Base-by-base conservation (phyloP, 2,888 invertebrate species). In the Spialia ferax region DNA sequence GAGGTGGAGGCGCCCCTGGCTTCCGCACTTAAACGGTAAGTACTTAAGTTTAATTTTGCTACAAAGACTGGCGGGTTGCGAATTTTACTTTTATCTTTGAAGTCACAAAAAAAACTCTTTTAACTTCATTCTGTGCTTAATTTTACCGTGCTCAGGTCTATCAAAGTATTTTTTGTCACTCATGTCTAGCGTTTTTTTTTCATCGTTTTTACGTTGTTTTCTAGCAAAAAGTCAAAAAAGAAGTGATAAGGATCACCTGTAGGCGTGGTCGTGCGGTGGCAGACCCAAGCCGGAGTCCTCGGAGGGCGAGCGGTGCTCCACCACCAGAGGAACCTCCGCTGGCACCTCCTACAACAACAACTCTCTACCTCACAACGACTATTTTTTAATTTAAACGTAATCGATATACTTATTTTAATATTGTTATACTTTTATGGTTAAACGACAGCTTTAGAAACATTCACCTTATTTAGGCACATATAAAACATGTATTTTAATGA, bases 211-310 rank as follows among this genome's bases (percentile, higher is more conserved):
- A 32, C 20, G 11, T 8, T 8, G 35, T 63, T 50, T 57, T 65
- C 65, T 66, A 60, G 65, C 80, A 73, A 76, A 70, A 75, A 75
- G 73, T 76, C 79, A 78, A 80, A 78, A 60, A 29, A 59, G 38
- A 35, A 66, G 18, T 42, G 59, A 20, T 66, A 29, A 42, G 42
- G 59, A 83, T 89, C 91, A 96, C 96, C 96, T 96, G 95, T 95
- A 95, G 86, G 94, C 91, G 83, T 95, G 95, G 92, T 96, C 96
- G 83, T 95, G 95, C 88, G 96, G 95, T 88, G 97, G 97, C 94
- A 98, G 96, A 90, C 98, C 98, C 89, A 98, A 96, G 87, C 98
- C 98, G 92, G 98, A 98, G 96, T 98, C 98, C 94, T 98, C 98
- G 89, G 98, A 98, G 79, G 98, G 98, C 84, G 97, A 97, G 87